These are phyloP conservation scores for Merluccius polli DNA, from an alignment of 2,797 vertebrate genomes.

Conservation along the genomic window DNA sequence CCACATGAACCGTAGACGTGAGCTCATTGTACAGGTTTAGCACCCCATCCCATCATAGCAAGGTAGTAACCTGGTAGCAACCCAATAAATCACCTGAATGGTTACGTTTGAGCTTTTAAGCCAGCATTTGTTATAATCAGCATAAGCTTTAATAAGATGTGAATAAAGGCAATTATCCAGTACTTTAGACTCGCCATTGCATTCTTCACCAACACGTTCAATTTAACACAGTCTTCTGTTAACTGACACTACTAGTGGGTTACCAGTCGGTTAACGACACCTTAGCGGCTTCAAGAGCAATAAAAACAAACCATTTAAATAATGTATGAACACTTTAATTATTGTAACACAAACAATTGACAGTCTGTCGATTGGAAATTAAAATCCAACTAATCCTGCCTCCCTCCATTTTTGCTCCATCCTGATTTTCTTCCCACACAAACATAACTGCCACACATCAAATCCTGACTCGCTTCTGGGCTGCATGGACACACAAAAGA, in stretches of 20 bases:
- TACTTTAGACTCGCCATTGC: not conserved
- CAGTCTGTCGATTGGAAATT: not conserved
- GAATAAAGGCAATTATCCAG: not conserved
- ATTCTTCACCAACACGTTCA: not conserved
- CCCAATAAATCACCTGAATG: not conserved
- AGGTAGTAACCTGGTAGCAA: not conserved
- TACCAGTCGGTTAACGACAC: not conserved
- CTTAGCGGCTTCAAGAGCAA: not conserved
- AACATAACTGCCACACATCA: conserved; percentile 28
- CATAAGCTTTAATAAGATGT: not conserved
- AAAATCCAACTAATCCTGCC: not conserved
- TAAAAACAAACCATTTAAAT: not conserved
- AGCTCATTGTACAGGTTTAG: too few species aligned
- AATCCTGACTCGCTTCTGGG: conserved; percentile 30
- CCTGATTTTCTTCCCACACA: conserved; percentile 16
- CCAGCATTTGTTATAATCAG: not conserved
- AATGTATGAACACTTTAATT: not conserved
- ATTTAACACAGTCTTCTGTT: not conserved
- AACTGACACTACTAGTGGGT: not conserved
- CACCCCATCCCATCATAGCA: too few species aligned
- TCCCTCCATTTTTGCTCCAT: not conserved
- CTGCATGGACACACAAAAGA: conserved; percentile 40
- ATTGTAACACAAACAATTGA: not conserved
- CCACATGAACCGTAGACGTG: too few species aligned
- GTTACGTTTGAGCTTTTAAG: not conserved